Evolutionary conservation across 2,113 vertebrate species (phyloP), one percentile per base, ranked within the genome.

Genomic region (Emydura subglobosa): DNA sequence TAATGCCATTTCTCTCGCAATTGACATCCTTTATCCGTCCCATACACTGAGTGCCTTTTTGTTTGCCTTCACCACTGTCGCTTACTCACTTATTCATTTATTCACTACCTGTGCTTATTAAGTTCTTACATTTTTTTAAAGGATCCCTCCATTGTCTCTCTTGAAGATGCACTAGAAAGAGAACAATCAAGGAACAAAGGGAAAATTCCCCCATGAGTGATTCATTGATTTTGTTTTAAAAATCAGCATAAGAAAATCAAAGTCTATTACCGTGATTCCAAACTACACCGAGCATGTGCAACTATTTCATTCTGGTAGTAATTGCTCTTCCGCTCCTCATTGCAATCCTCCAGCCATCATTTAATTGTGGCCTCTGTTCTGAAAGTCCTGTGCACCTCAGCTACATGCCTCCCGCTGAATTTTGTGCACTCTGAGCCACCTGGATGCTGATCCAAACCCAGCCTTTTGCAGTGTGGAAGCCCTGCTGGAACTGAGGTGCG

Each of bases 71-170:
- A 34, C 87, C 87, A 27, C 31, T 88, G 72, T 53, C 39, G 39
- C 39, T 39, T 39, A 39, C 39, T 39, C 39, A 39, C 39, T 39
- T 39, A 39, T 39, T 39, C 39, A 39, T 39, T 39, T 39, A 39
- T 39, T 39, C 39, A 39, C 39, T 39, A 53, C 85, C 42, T 49
- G 49, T 88, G 87, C 50, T 93, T 91, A 83, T 55, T 78, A 79
- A 90, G 44, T 78, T 93, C 53, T 91, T 54, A 57, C 89, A 93
- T 91, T 80, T 80, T 49, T 51, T 87, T 82, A 74, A 50, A 82
- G 31, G 85, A 83, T 68, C 39, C 31, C 81, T 10, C n/a, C 57
- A 54, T 88, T 91, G 42, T 90, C 21, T 83, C 25, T 68, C 50
- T 44, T 34, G 50, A 39, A 93, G 84, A 59, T 10, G 39, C 78